Percentiles rank a stretch among this genome's conserved stretches.
These are phyloP conservation scores for Ceratosolen solmsi DNA, from an alignment of 1,140 invertebrate genomes.

Conservation along the genomic window DNA sequence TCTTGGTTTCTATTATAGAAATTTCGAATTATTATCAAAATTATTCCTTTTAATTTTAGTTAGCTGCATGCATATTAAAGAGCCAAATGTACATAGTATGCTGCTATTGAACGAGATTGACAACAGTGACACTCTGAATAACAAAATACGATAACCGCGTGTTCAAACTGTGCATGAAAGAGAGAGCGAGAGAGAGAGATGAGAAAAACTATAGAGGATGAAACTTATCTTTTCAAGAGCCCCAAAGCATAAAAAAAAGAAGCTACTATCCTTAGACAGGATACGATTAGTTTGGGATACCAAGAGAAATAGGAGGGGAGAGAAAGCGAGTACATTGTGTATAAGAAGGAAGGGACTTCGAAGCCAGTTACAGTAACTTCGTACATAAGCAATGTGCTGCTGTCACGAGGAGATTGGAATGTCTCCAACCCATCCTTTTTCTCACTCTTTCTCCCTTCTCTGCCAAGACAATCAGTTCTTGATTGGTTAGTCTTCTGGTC, in stretches of 20 bases:
- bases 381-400: slow-evolving; percentile 54
- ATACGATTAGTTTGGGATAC: slow-evolving; percentile 59
- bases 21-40: too few relatives aligned
- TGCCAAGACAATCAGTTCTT: slow-evolving; percentile 31
- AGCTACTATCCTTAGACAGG: slow-evolving; percentile 50
- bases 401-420: slow-evolving; percentile 70
- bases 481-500: slow-evolving; percentile 13
- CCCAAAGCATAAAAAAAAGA: neutral
- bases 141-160: too few relatives aligned
- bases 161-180: too few relatives aligned
- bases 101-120: too few relatives aligned
- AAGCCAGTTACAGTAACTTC: slow-evolving; percentile 62
- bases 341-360: slow-evolving; percentile 45
- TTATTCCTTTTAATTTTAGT: too few relatives aligned
- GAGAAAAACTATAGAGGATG: too few relatives aligned
- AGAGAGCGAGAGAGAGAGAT: slow-evolving; percentile 10
- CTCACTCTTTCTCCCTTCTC: slow-evolving; percentile 35
- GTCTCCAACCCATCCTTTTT: slow-evolving; percentile 63
- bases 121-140: too few relatives aligned
- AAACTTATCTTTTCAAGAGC: slow-evolving; percentile 34
- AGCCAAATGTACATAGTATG: too few relatives aligned
- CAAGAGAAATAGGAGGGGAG: slow-evolving; percentile 38
- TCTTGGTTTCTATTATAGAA: too few relatives aligned
- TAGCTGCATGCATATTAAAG: too few relatives aligned
- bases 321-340: neutral